A percentile compares a stretch with the other conserved stretches of the same genome.
These are phyloP conservation scores for Danionella dracula DNA, from an alignment of 2,797 vertebrate genomes.

Conservation along the genomic window DNA sequence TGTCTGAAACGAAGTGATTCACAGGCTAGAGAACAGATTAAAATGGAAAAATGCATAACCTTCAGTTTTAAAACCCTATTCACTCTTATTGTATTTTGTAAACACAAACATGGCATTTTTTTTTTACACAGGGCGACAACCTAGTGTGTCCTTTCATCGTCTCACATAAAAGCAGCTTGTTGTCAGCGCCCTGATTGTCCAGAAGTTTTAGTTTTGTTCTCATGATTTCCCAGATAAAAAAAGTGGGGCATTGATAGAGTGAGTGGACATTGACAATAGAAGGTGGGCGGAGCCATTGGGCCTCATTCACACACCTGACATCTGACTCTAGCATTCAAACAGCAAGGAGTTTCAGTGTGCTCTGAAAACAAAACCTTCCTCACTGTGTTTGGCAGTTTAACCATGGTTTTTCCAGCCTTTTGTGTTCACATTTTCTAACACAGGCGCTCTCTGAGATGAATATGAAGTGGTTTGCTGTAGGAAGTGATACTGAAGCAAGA, in stretches of 20 bases:
- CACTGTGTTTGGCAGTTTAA: slow-evolving; percentile 19
- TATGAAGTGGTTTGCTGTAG: not conserved
- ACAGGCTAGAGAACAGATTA: no score
- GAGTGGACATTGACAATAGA: slow-evolving; percentile 36
- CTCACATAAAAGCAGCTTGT: not conserved
- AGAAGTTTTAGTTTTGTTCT: not conserved
- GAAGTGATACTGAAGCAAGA: not conserved
- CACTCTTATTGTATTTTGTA: no score
- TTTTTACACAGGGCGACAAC: not conserved
- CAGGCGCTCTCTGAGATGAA: not conserved
- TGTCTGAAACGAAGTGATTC: not conserved
- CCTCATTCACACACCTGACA: slow-evolving; percentile 58
- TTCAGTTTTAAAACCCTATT: not conserved
- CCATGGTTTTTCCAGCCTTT: not conserved
- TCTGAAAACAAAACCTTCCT: slow-evolving; percentile 34
- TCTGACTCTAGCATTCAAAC: slow-evolving; percentile 54
- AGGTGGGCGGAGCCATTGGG: slow-evolving; percentile 39
- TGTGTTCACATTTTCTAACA: not conserved
- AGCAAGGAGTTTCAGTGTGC: slow-evolving; percentile 41
- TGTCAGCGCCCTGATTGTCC: not conserved
- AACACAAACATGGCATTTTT: no score
- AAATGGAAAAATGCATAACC: no score
- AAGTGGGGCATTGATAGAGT: slow-evolving; percentile 25
- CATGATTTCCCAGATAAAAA: slow-evolving; percentile 24
- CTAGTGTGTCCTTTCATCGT: no score